phyloP scores from a whole-genome alignment of 1,140 invertebrate species.

The Drosophila asahinai region DNA sequence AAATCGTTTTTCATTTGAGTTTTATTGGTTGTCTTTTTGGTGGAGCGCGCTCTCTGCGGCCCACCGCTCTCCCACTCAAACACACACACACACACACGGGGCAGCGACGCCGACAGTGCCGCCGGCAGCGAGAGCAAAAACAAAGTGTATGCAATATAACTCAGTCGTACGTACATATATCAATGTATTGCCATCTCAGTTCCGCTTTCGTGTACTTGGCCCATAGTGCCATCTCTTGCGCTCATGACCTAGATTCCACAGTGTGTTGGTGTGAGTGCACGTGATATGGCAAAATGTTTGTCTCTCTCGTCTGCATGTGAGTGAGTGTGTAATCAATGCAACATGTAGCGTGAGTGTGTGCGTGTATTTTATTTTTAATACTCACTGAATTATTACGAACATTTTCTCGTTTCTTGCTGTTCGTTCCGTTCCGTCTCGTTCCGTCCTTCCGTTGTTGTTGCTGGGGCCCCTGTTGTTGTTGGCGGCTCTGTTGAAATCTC shows the following conservation, averaged over 20 bases:
- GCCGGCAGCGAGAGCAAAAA: constrained; percentile 30
- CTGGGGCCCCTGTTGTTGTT: background rate
- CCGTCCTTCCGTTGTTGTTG: constrained; percentile 57
- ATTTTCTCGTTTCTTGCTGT: constrained; percentile 53
- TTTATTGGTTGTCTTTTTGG: constrained; percentile 23
- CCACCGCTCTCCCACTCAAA: constrained; percentile 25
- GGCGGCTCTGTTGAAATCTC: constrained; percentile 70
- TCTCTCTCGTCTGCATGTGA: constrained; percentile 25
- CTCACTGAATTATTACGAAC: constrained; percentile 76
- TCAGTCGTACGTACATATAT: constrained; percentile 53
- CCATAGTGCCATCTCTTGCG: constrained; percentile 84
- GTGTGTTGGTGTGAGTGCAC: constrained; percentile 68
- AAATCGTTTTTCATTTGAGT: constrained; percentile 41
- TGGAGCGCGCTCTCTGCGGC: constrained; percentile 1
- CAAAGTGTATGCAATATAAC: constrained; percentile 60
- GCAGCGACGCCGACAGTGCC: constrained; percentile 31
- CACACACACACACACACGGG: constrained; percentile 15
- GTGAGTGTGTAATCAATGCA: constrained; percentile 82
- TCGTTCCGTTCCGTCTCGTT: constrained; percentile 64
- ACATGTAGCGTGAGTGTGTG: constrained; percentile 75
- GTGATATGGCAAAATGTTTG: constrained; percentile 76
- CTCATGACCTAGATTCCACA: constrained; percentile 85
- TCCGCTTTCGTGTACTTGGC: constrained; percentile 79
- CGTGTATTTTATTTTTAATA: constrained; percentile 74
- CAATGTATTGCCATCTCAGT: constrained; percentile 79